Evolutionary conservation across 2,888 invertebrate genomes (phyloP), one percentile per base, ranked within the genome.

Genomic region (Macrosoma leucophasiata): DNA sequence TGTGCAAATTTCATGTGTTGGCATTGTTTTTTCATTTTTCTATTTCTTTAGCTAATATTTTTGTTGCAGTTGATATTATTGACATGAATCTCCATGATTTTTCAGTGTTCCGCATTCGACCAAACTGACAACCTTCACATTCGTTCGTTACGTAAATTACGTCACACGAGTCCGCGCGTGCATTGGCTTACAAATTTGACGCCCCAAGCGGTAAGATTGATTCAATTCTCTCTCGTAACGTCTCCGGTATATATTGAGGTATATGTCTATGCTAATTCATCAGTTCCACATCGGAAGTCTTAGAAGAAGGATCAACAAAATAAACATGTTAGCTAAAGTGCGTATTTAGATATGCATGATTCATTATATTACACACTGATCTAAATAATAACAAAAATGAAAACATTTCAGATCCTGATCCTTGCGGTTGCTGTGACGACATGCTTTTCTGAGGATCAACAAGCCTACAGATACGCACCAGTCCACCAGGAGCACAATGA

Each of bases 221-320:
- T 72, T 73, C 78, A 75, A 69, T 76, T 77, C 76, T 74, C 75
- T 78, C 81, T 71, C 78, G 79, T 79, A 76, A 78, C 82, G 74
- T 81, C 79, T 79, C 75, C 70, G 59, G 73, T 84, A 84, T 84
- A 84, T 82, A 84, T 81, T 79, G 76, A 72, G 77, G 71, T 77
- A 71, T 78, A 74, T 66, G 68, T 69, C 61, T 74, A 74, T 77
- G 75, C 70, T 73, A 75, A 78, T 77, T 72, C 77, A 79, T 66
- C 82, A 84, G 81, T 84, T 73, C 67, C 64, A 73, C 72, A 53
- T 55, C 73, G 77, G 77, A 81, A 81, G 77, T 75, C 77, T 58
- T 52, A 66, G 69, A 50, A 77, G 78, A 74, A 72, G 69, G 72
- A 79, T 59, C 75, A 67, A 73, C 10, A 21, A n/a, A n/a, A n/a